Evolutionary conservation across 2,797 vertebrate genomes (phyloP).

Genomic region (Mionectes olivaceus): DNA sequence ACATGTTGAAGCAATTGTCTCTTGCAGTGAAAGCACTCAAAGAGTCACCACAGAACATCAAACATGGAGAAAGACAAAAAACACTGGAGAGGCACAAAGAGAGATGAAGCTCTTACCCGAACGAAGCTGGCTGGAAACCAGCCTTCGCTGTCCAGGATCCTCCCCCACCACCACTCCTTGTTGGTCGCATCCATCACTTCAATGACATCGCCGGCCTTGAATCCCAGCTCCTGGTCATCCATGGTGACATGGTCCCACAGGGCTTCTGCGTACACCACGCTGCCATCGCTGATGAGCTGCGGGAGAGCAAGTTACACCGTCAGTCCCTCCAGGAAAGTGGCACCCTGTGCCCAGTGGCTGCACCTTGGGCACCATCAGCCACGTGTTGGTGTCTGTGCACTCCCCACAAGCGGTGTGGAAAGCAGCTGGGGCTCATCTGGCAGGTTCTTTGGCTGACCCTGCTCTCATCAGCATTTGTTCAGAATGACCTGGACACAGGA

Average conservation of each 20-base stretch:
- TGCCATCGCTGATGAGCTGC: constrained; percentile 97
- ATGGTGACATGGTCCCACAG: constrained; percentile 99
- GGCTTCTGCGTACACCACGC: constrained; percentile 93
- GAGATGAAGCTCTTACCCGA: constrained; percentile 80
- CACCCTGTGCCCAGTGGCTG: fast-evolving
- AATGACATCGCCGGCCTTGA: constrained; percentile 94
- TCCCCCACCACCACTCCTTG: constrained; percentile 99
- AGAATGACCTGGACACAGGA: neutral
- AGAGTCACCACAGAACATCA: neutral
- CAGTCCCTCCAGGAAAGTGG: neutral
- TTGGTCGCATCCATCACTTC: constrained; percentile 96
- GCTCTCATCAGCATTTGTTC: neutral
- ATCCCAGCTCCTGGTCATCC: constrained; percentile 97
- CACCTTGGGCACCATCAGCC: neutral
- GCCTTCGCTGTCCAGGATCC: constrained; percentile 91
- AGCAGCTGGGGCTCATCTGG: neutral
- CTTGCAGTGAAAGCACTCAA: neutral
- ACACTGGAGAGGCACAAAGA: neutral
- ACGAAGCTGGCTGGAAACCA: constrained; percentile 98
- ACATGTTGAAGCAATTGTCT: neutral
- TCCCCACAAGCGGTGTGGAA: fast-evolving
- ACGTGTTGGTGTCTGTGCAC: fast-evolving
- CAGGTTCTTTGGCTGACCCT: neutral
- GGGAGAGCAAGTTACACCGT: constrained; percentile 14
- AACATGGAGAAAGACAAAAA: neutral